Conservation (phyloP, 2,113 vertebrate species). For the Apteryx mantelli region DNA sequence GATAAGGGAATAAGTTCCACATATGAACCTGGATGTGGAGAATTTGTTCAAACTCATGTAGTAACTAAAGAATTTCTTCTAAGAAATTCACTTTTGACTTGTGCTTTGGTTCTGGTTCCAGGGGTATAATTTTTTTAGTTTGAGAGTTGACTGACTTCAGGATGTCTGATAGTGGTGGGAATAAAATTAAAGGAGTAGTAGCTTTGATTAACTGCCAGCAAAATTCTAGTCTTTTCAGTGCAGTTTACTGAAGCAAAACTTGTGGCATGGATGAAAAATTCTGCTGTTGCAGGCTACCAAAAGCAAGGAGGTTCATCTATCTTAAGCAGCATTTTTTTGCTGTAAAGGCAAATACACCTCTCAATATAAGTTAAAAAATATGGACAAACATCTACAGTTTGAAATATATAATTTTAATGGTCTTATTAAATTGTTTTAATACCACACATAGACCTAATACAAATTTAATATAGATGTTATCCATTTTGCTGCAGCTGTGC, state of each 20-base stretch:
- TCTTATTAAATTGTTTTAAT: not conserved
- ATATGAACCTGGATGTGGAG: not conserved
- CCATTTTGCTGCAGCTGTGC: not conserved
- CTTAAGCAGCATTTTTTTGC: not conserved
- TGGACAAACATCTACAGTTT: not conserved
- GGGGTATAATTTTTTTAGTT: not conserved
- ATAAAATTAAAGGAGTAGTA: not conserved
- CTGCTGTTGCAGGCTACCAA: not conserved
- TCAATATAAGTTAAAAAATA: not conserved
- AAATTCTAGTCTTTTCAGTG: not conserved
- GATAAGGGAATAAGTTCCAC: not conserved
- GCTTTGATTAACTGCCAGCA: not conserved
- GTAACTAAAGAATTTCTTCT: not conserved
- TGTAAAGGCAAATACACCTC: not conserved
- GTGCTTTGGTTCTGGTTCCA: not conserved
- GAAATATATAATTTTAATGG: not conserved
- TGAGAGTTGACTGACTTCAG: not conserved
- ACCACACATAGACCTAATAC: not conserved
- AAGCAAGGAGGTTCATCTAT: not conserved
- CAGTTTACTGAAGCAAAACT: not conserved
- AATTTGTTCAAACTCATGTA: not conserved
- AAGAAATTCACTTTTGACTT: not conserved
- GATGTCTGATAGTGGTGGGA: not conserved
- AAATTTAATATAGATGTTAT: not conserved
- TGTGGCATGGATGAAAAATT: not conserved